Conservation (phyloP, 2,113 vertebrate species). For the Lophius piscatorius region DNA sequence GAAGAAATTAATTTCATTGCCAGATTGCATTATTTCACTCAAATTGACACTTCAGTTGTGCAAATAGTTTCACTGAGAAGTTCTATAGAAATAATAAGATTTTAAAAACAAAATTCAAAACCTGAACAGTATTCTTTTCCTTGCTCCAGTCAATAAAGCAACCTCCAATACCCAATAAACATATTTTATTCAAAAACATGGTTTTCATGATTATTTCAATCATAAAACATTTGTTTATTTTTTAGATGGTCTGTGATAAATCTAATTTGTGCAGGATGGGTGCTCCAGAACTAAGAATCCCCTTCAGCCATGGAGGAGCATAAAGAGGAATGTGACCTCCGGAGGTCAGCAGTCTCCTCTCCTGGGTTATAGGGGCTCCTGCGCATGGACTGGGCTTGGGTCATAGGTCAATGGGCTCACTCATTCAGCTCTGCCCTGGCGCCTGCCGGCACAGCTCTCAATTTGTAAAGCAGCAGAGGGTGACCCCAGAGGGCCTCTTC, state of each 20-base stretch:
- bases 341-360: slow-evolving; percentile 78
- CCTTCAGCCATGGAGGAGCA: slow-evolving; percentile 78
- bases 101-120: no score
- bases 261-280: slow-evolving; percentile 79
- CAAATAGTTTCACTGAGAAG: background rate
- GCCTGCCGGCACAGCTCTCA: slow-evolving; percentile 84
- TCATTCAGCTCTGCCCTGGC: slow-evolving; percentile 84
- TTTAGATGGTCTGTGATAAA: slow-evolving; percentile 76
- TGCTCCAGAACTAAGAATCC: slow-evolving; percentile 74
- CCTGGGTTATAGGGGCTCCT: slow-evolving; percentile 74
- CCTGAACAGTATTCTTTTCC: background rate
- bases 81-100: background rate
- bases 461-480: slow-evolving; percentile 83
- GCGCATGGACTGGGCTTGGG: slow-evolving; percentile 71
- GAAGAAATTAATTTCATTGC: background rate
- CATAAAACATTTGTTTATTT: slow-evolving; percentile 78
- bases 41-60: background rate
- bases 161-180: slow-evolving; percentile 2
- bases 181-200: slow-evolving; percentile 42
- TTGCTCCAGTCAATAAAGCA: slow-evolving; percentile 19
- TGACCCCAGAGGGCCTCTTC: slow-evolving; percentile 80
- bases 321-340: slow-evolving; percentile 78
- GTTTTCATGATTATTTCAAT: slow-evolving; percentile 55
- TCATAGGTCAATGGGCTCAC: slow-evolving; percentile 82
- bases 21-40: background rate